Percentiles rank a stretch among this genome's conserved stretches.
Evolutionary conservation across 1,140 invertebrate genomes (phyloP).

Genomic region (Diabrotica virgifera): DNA sequence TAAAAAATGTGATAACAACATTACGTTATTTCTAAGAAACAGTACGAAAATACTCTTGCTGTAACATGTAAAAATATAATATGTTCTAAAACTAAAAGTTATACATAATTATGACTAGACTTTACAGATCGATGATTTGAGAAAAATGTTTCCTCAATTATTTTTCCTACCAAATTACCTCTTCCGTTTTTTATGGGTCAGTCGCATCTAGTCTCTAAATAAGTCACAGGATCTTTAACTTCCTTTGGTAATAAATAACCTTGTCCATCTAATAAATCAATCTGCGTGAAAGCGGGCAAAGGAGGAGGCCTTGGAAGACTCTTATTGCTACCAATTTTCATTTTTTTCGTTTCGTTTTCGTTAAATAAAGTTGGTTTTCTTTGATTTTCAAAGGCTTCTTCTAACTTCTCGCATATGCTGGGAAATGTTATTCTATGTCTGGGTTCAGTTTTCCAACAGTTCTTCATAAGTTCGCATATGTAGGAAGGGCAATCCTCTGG

Average conservation of each 20-base stretch:
- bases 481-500: slow-evolving; percentile 77
- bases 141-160: too few species aligned
- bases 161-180: not conserved
- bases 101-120: too few species aligned
- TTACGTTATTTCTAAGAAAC: too few species aligned
- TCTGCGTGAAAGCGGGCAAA: slow-evolving; percentile 42
- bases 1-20: too few species aligned
- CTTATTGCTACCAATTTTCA: slow-evolving; percentile 25
- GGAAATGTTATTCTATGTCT: slow-evolving; percentile 72
- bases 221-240: slow-evolving; percentile 53
- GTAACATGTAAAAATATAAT: too few species aligned
- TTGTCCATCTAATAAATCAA: slow-evolving; percentile 53
- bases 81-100: too few species aligned
- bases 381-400: slow-evolving; percentile 50
- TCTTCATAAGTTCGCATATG: slow-evolving; percentile 77
- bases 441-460: slow-evolving; percentile 83
- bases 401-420: slow-evolving; percentile 67
- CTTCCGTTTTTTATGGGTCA: slow-evolving; percentile 27
- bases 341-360: slow-evolving; percentile 32
- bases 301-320: slow-evolving; percentile 56
- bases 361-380: slow-evolving; percentile 30
- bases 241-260: slow-evolving; percentile 58
- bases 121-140: too few species aligned
- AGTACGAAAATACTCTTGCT: too few species aligned
- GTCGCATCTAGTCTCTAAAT: slow-evolving; percentile 54